phyloP scores from a whole-genome alignment of 2,888 invertebrate genomes.

The Chesias legatella region DNA sequence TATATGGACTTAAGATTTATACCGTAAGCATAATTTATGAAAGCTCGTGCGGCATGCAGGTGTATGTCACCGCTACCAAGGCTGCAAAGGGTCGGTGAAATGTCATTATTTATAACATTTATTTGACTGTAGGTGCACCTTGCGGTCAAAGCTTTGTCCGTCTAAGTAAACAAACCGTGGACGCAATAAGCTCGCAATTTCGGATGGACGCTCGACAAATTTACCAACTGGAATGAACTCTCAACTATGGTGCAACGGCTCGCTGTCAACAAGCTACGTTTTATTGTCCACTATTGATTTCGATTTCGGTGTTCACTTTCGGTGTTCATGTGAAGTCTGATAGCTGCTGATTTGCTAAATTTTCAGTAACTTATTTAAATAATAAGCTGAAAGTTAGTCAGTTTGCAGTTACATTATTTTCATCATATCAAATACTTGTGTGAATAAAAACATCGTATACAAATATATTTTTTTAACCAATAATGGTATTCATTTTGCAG shows the following conservation, averaged over 20 bases:
- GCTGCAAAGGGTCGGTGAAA: slow-evolving; percentile 20
- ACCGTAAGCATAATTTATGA: slow-evolving; percentile 15
- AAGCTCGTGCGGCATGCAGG: slow-evolving; percentile 6
- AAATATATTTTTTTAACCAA: too few relatives aligned
- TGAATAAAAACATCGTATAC: too few relatives aligned
- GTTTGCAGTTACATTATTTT: too few relatives aligned
- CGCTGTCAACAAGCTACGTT: slow-evolving; percentile 69
- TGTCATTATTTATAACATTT: slow-evolving; percentile 48
- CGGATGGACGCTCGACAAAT: slow-evolving; percentile 69
- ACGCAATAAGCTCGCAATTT: slow-evolving; percentile 74
- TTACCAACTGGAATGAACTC: slow-evolving; percentile 74
- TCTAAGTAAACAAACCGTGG: slow-evolving; percentile 61
- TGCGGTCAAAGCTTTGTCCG: slow-evolving; percentile 68
- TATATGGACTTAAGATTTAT: slow-evolving; percentile 2
- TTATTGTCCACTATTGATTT: slow-evolving; percentile 72
- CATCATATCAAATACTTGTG: too few relatives aligned
- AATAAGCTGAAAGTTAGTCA: too few relatives aligned
- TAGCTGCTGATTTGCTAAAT: slow-evolving; percentile 18
- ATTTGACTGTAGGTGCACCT: slow-evolving; percentile 60
- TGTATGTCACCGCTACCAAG: slow-evolving; percentile 4
- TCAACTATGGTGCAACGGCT: slow-evolving; percentile 55
- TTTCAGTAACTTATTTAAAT: slow-evolving; percentile 5
- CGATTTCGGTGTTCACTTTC: slow-evolving; percentile 56
- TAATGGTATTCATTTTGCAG: too few relatives aligned
- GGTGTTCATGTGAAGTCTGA: slow-evolving; percentile 35